Base-by-base conservation (phyloP, 1,140 invertebrate species). In the Drosophila varians region DNA sequence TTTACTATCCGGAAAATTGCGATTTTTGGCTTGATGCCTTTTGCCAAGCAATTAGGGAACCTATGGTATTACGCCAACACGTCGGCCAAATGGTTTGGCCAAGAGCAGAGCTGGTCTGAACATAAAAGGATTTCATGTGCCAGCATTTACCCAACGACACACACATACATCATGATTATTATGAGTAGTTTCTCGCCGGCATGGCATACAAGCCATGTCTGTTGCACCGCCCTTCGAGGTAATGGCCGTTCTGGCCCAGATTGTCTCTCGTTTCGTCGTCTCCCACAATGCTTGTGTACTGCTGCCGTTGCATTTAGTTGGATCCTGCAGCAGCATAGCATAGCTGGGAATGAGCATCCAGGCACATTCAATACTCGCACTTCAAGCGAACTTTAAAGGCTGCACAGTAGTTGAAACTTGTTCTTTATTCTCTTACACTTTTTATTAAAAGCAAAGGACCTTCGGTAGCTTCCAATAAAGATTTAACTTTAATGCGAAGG, bases 121-220 rank as follows among this genome's bases (percentile, higher is more conserved):
- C 70, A 47, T 36, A 56, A 64, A 53, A 49, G 46, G 47, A 74
- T 49, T 73, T 43, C 34, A 53, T 40, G 25, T 51, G 42, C 60
- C 46, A 55, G 21, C 46, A 77, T 31, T 47, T 31, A 31, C 9
- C 28, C 28, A 11, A 9, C 9, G 28, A 31, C 43, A 48, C 45
- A 55, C 38, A 70, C 47, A 64, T 79, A 77, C 64, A 74, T 77
- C 77, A 74, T 77, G 60, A 65, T 71, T 83, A 83, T 71, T 72
- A 78, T 62, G 49, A 57, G 78, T 74, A 76, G 77, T 55, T 72
- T 61, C 58, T 64, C 48, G 52, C 51, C 52, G 12, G 45, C 45
- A 40, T 52, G 47, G 31, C 78, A 74, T 79, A 61, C 47, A 54
- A 47, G 54, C 57, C 49, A 45, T 60, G 74, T 65, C 79, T 77